These are phyloP conservation scores for Atta colombica DNA, from an alignment of 1,140 invertebrate species.

Conservation along the genomic window DNA sequence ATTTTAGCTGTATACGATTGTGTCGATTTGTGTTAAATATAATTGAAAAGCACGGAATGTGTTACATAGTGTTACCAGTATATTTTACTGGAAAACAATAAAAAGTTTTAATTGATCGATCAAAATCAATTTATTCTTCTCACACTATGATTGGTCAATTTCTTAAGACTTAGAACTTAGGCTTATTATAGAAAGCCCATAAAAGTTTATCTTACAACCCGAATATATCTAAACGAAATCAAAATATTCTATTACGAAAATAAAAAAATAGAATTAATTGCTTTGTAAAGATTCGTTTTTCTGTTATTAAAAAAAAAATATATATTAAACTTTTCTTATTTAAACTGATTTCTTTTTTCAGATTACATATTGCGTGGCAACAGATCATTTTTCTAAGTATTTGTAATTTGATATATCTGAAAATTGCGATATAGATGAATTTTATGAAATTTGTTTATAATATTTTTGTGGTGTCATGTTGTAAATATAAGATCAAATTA, in stretches of 20 bases:
- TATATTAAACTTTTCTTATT: constrained; percentile 1
- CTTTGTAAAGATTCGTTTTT: not conserved
- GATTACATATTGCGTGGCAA: not conserved
- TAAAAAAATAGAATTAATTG: constrained; percentile 5
- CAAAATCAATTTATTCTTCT: no score
- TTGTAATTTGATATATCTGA: not conserved
- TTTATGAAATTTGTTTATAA: not conserved
- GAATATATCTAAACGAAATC: not conserved
- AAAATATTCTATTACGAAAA: constrained; percentile 12
- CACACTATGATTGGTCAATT: no score
- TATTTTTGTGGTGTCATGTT: not conserved
- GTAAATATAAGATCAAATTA: not conserved
- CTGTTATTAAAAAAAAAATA: not conserved
- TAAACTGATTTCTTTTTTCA: not conserved
- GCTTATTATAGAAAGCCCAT: no score
- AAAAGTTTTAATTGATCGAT: no score
- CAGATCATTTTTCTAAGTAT: no score
- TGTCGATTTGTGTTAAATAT: no score
- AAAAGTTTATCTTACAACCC: not conserved
- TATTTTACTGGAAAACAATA: no score
- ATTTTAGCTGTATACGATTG: no score
- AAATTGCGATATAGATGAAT: constrained; percentile 12
- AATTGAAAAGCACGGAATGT: no score
- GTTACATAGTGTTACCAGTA: no score
- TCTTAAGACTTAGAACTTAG: no score